Evolutionary conservation across 1,140 invertebrate species (phyloP).

Genomic region (Drosophila sucinea): DNA sequence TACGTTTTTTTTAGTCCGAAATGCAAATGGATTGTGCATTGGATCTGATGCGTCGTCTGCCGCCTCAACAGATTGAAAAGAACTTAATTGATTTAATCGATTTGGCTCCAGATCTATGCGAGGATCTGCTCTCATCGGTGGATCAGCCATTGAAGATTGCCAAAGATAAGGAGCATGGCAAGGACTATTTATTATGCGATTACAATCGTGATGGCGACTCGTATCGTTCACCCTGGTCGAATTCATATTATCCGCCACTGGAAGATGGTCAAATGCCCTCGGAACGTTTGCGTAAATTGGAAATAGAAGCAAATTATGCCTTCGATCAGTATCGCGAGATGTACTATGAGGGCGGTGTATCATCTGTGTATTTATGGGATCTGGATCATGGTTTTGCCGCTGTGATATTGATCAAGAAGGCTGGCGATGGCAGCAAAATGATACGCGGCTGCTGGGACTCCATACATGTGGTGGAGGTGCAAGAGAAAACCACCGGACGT

Average conservation of each 20-base stretch:
- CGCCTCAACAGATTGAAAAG: constrained; percentile 99
- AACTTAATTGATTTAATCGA: constrained; percentile 99
- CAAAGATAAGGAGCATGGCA: constrained; percentile 95
- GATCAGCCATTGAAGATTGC: constrained; percentile 99
- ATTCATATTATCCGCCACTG: constrained; percentile 98
- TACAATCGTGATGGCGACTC: constrained; percentile 99
- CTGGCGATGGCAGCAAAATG: constrained; percentile 97
- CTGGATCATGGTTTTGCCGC: constrained; percentile 99
- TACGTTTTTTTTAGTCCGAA: constrained; percentile 90
- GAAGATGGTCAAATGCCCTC: constrained; percentile 99
- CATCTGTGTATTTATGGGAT: constrained; percentile 99
- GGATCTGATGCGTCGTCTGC: constrained; percentile 98
- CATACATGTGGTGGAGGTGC: constrained; percentile 99
- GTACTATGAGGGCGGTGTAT: constrained; percentile 99
- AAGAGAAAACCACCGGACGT: constrained; percentile 96
- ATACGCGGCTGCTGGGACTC: constrained; percentile 99
- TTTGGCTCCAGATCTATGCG: constrained; percentile 96
- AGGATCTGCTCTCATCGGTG: constrained; percentile 98
- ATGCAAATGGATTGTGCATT: constrained; percentile 99
- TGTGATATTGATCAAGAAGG: constrained; percentile 99
- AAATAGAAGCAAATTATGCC: constrained; percentile 98
- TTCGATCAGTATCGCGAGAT: constrained; percentile 99
- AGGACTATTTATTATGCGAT: constrained; percentile 99
- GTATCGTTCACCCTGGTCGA: constrained; percentile 99
- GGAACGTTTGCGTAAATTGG: constrained; percentile 96